These are phyloP conservation scores for Tragelaphus scriptus DNA, from an alignment of 2,113 vertebrate genomes.

Conservation along the genomic window DNA sequence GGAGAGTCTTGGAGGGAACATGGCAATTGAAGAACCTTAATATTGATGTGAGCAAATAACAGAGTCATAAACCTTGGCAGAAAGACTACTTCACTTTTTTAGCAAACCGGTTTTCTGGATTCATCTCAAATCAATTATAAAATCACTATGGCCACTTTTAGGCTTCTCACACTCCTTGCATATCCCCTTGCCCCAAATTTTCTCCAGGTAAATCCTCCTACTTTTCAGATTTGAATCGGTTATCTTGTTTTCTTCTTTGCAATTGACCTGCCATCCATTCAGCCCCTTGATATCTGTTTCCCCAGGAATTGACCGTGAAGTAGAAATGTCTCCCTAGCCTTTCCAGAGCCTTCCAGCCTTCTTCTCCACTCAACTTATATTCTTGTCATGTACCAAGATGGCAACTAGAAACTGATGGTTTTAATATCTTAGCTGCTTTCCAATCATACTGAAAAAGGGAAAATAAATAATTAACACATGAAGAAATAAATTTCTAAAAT, in stretches of 20 bases:
- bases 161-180: not conserved
- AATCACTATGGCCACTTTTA: not conserved
- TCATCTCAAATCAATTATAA: slow-evolving; percentile 22
- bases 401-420: not conserved
- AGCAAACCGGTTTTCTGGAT: not conserved
- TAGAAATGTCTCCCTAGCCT: not conserved
- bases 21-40: not conserved
- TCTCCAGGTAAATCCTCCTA: not conserved
- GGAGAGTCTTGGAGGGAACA: not conserved
- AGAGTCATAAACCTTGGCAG: not conserved
- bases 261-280: not conserved
- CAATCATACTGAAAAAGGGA: not conserved
- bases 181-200: not conserved
- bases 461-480: not conserved
- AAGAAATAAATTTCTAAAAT: not conserved
- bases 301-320: not conserved
- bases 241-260: not conserved
- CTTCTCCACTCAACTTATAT: not conserved
- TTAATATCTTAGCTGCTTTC: not conserved
- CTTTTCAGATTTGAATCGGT: not conserved
- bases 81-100: not conserved
- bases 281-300: not conserved
- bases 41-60: not conserved
- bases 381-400: not conserved
- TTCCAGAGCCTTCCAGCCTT: not conserved